Evolutionary conservation across 2,888 invertebrate genomes (phyloP).

Genomic region (Dusona sp.): DNA sequence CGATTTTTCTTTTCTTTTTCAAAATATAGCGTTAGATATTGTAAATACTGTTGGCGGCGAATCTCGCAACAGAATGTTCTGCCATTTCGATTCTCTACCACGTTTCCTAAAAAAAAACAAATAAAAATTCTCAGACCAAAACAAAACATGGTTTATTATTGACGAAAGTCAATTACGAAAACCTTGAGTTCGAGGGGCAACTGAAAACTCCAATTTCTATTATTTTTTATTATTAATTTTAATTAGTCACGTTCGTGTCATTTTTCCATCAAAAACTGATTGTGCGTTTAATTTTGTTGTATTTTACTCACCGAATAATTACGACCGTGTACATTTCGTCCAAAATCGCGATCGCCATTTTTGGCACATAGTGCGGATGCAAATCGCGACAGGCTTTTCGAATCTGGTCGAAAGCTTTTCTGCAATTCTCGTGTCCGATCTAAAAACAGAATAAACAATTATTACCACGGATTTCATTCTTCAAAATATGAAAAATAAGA

Average conservation of each 20-base stretch:
- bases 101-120: slow-evolving; percentile 62
- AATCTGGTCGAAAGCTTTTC: slow-evolving; percentile 63
- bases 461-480: neutral
- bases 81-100: slow-evolving; percentile 65
- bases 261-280: neutral
- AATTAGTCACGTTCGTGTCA: neutral
- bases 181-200: no score
- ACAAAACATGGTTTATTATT: neutral
- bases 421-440: slow-evolving; percentile 71
- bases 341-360: slow-evolving; percentile 66
- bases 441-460: slow-evolving; percentile 9
- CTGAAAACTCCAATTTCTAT: neutral
- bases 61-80: slow-evolving; percentile 53
- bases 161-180: neutral
- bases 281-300: neutral
- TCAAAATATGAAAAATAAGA: neutral
- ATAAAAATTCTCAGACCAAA: slow-evolving; percentile 1
- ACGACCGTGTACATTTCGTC: slow-evolving; percentile 68
- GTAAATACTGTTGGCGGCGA: slow-evolving; percentile 70
- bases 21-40: slow-evolving; percentile 69
- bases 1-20: slow-evolving; percentile 7
- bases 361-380: slow-evolving; percentile 70
- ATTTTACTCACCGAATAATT: slow-evolving; percentile 66
- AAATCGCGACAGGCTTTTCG: slow-evolving; percentile 57
- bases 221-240: neutral